Percentiles rank a stretch among this genome's conserved stretches.
Conservation (phyloP, 2,888 invertebrate species). For the Octodonta nipae region DNA sequence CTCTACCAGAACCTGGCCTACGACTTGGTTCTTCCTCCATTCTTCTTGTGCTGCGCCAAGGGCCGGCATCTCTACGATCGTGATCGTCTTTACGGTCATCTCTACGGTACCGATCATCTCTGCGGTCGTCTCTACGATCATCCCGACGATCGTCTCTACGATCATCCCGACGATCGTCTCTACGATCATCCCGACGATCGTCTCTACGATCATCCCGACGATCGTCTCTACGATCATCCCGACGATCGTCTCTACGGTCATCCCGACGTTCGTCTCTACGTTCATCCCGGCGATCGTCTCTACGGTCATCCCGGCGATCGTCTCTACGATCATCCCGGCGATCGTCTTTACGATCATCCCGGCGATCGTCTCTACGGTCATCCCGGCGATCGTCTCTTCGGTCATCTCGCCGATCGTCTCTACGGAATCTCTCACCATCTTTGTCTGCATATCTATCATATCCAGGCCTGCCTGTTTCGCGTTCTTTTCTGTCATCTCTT, state of each 20-base stretch:
- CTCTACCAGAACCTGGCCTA: constrained; percentile 7
- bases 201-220: constrained; percentile 7
- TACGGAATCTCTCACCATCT: too few relatives aligned
- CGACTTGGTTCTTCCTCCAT: constrained; percentile 14
- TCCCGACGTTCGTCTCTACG: constrained; percentile 7
- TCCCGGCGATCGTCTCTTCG: too few relatives aligned
- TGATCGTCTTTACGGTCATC: constrained; percentile 5
- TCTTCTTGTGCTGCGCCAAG: constrained; percentile 14
- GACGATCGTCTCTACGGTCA: constrained; percentile 1
- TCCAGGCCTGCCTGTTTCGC: too few relatives aligned
- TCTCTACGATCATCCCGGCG: too few relatives aligned
- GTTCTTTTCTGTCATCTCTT: too few relatives aligned
- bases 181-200: constrained; percentile 9
- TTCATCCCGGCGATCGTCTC: constrained; percentile 11
- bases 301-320: too few relatives aligned
- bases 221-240: too few relatives aligned
- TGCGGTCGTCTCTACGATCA: constrained; percentile 4
- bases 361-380: constrained; percentile 10
- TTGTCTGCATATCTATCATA: too few relatives aligned
- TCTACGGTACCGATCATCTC: constrained; percentile 4
- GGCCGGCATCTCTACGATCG: constrained; percentile 11
- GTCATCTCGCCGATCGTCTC: too few relatives aligned
- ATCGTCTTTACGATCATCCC: constrained; percentile 9
- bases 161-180: constrained; percentile 12
- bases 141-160: constrained; percentile 5